Percentiles rank a stretch among this genome's conserved stretches.
Evolutionary conservation across 2,113 vertebrate species (phyloP).

Genomic region (Odocoileus hemionus): DNA sequence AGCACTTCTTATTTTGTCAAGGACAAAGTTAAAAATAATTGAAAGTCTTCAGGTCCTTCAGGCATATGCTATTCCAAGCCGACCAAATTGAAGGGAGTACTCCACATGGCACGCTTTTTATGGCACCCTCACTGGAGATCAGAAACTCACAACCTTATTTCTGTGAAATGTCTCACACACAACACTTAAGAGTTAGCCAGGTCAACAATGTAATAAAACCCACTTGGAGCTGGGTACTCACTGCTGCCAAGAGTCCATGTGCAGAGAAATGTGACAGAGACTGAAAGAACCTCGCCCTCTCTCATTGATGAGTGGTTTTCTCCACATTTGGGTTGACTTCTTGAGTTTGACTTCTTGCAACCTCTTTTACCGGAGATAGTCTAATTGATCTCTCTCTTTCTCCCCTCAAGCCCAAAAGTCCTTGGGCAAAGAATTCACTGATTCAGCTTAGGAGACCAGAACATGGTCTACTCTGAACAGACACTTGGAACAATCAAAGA

Average conservation of each 20-base stretch:
- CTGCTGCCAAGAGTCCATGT: not conserved
- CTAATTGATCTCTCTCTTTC: not conserved
- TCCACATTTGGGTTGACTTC: not conserved
- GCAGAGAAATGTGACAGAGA: not conserved
- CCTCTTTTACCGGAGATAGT: not conserved
- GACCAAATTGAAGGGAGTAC: not conserved
- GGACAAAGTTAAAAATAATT: not conserved
- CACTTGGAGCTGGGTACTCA: not conserved
- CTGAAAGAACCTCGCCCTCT: not conserved
- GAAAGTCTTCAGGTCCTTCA: not conserved
- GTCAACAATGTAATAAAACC: not conserved
- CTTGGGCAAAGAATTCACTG: not conserved
- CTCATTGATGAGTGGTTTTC: not conserved
- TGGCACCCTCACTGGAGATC: not conserved
- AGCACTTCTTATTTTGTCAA: not conserved
- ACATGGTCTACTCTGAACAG: not conserved
- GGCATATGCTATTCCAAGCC: not conserved
- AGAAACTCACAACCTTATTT: not conserved
- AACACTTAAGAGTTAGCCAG: not conserved
- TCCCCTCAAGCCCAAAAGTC: not conserved
- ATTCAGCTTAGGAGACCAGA: not conserved
- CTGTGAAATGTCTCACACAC: not conserved
- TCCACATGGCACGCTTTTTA: accelerated
- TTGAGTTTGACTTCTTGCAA: not conserved
- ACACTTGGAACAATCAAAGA: not conserved